Base-by-base conservation (phyloP, 2,797 vertebrate genomes). In the Dromococcyx pavoninus region DNA sequence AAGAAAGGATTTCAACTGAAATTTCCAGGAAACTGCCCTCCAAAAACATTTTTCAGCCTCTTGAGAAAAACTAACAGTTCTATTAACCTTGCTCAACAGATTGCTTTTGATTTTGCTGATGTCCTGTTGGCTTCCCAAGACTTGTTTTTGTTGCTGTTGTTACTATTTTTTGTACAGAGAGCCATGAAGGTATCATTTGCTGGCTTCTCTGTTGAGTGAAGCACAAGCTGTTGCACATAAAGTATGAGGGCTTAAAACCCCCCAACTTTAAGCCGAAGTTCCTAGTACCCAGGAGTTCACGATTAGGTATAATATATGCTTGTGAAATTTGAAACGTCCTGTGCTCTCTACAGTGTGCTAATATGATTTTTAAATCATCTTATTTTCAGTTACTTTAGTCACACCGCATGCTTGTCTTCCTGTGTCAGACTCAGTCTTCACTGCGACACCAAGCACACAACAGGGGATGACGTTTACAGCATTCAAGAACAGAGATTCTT, bases 181-280 rank as follows among this genome's bases (percentile, higher is more conserved):
- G 13, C 21, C 16, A 24, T 43, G 35, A 13, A 22, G 15, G 25
- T 46, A 57, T 65, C 6, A 81, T 66, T 90, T 81, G 46, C 37
- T 69, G 19, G n/a, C 35, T 90, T 69, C 53, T 86, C 60, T 54
- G 18, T 10, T 37, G 13, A 56, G 13, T 78, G 14, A 41, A 86
- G 41, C 9, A 15, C 0, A 0, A 57, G 8, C 4, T 41, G 7
- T 64, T 84, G 37, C 33, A 78, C 22, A 32, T n/a, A 28, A 0
- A 69, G 37, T 8, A 17, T 11, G 53, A 44, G 23, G 21, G 30
- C 50, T 81, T 65, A 32, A 74, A 81, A 9, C 22, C 2, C 4
- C 7, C 12, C 16, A 79, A 15, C 30, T 70, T 80, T 18, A 77
- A 74, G 57, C 18, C 35, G 17, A 72, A 66, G 50, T 23, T 70